These are phyloP conservation scores for Hemistola chrysoprasaria DNA, from an alignment of 2,888 invertebrate genomes.

Conservation along the genomic window DNA sequence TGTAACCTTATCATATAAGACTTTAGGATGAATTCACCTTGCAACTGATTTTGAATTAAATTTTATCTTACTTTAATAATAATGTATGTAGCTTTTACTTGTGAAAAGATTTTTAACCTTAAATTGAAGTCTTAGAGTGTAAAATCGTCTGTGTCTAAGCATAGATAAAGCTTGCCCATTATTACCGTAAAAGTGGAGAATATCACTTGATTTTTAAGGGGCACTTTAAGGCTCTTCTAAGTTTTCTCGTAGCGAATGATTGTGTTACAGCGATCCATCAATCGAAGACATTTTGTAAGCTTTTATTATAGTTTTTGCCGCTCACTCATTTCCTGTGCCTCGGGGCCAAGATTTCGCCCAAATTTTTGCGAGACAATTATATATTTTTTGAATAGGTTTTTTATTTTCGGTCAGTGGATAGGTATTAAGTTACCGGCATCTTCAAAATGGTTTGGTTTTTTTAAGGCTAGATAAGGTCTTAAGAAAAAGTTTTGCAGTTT, in stretches of 20 bases:
- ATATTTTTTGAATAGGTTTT: slow-evolving; percentile 59
- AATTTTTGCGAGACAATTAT: slow-evolving; percentile 70
- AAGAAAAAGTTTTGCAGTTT: slow-evolving; percentile 24
- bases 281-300: slow-evolving; percentile 67
- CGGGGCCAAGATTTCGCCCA: slow-evolving; percentile 56
- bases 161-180: slow-evolving; percentile 33
- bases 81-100: background rate
- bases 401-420: slow-evolving; percentile 68
- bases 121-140: rapidly evolving
- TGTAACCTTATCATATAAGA: rapidly evolving
- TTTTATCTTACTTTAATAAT: slow-evolving; percentile 2
- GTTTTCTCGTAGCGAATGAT: slow-evolving; percentile 66
- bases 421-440: slow-evolving; percentile 64
- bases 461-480: slow-evolving; percentile 50
- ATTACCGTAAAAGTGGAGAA: slow-evolving; percentile 64
- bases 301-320: slow-evolving; percentile 70
- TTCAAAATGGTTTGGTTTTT: slow-evolving; percentile 49
- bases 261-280: slow-evolving; percentile 79
- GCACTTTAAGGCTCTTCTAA: slow-evolving; percentile 70
- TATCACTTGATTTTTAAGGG: slow-evolving; percentile 78
- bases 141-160: slow-evolving; percentile 2
- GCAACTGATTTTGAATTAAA: slow-evolving; percentile 2
- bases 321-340: slow-evolving; percentile 74
- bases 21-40: slow-evolving; percentile 17
- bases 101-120: slow-evolving; percentile 1